Evolutionary conservation across 2,888 invertebrate genomes (phyloP).

Genomic region (Caenorhabditis parvicauda): DNA sequence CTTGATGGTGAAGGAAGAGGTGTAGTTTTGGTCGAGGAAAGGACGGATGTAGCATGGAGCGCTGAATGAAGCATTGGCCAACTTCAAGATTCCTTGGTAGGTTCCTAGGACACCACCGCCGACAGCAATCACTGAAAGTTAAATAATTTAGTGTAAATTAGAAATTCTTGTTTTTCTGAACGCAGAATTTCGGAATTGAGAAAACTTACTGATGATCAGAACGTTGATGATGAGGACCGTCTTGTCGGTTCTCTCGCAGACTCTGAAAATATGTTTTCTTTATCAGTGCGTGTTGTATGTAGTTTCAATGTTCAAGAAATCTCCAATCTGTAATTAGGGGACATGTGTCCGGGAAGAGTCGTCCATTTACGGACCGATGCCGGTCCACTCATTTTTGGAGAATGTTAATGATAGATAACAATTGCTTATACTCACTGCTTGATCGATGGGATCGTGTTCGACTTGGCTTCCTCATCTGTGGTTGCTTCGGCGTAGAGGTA

Average conservation of each 20-base stretch:
- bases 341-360: too few species aligned
- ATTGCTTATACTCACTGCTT: constrained; percentile 22
- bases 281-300: too few species aligned
- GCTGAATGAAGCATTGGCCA: constrained; percentile 43
- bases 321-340: neutral
- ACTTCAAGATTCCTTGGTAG: constrained; percentile 42
- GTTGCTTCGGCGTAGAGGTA: constrained; percentile 45
- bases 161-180: neutral
- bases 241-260: constrained; percentile 44
- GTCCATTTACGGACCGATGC: too few species aligned
- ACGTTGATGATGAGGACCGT: constrained; percentile 44
- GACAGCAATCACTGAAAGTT: constrained; percentile 37
- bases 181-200: neutral
- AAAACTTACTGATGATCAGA: constrained; percentile 41
- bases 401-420: neutral
- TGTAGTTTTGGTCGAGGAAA: constrained; percentile 24
- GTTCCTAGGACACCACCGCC: constrained; percentile 52
- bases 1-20: constrained; percentile 23
- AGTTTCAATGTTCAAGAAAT: neutral
- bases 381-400: too few species aligned
- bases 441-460: constrained; percentile 38
- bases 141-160: neutral
- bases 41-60: constrained; percentile 49
- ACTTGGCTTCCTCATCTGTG: constrained; percentile 46
- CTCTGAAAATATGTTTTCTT: constrained; percentile 31